Evolutionary conservation across 2,113 vertebrate genomes (phyloP), one percentile per base, ranked within the genome.

Genomic region (Tachysurus vachellii): DNA sequence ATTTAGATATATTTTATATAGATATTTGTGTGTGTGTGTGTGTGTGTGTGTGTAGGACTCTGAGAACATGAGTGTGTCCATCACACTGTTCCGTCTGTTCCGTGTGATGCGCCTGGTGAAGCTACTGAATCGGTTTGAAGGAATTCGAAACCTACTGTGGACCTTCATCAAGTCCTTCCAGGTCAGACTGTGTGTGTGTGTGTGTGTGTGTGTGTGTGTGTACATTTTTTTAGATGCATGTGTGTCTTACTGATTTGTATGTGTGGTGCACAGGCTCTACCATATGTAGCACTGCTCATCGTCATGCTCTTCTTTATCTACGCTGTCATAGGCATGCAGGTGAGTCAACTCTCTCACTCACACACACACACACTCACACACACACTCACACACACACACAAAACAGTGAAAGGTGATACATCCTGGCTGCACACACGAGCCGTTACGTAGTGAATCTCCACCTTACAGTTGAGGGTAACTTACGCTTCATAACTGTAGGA

Each of bases 231-330:
- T 36, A 36, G 36, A 36, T 36, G 36, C 36, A 36, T 1, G 36
- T 36, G 36, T 36, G 36, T 28, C 7, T 73, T 76, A 56, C n/a
- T 80, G 5, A 21, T 57, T 7, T 36, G 3, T 80, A n/a, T 57
- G 16, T 56, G 14, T 66, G 86, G 53, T 9, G 89, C 66, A 70
- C 36, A 99, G 97, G 97, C 97, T 80, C 95, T 99, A 90, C 97
- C 97, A 0, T 97, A 99, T 0, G 97, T 99, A 54, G 97, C 96
- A 2, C 92, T 99, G 83, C 96, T 99, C 77, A 99, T 99, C 0
- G 96, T 97, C 91, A 99, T 99, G 97, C 95, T 99, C 16, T 99
- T 99, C 92, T 99, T 99, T 90, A 98, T 99, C 92, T 99, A 98
- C 0, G 97, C 97, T 0, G 97, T 99, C 89, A 98, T 99, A 0